Base-by-base conservation (phyloP, 2,797 vertebrate genomes). In the Cyclura pinguis region DNA sequence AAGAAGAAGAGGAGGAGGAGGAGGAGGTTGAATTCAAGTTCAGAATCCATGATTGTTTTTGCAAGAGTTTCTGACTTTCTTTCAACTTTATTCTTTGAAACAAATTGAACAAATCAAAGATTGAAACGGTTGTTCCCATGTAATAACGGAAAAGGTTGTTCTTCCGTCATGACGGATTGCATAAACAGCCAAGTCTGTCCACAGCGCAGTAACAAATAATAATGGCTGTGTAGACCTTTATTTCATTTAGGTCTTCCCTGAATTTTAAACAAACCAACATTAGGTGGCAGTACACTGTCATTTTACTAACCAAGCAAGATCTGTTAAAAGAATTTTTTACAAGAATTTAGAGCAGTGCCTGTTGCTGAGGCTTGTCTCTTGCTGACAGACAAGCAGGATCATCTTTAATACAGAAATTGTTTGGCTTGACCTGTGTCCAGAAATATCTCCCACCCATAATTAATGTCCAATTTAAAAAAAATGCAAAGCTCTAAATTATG, bases 221-320 rank as follows among this genome's bases (percentile, higher is more conserved):
- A 13, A 29, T 47, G 20, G 38, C 13, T 35, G 3, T 42, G 8
- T 8, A 3, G 20, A 20, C 27, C 12, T 59, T 32, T 32, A 14
- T 38, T 38, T 38, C 22, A n/a, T 84, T 91, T 64, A 84, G 47
- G 22, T 73, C 14, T 50, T 27, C 4, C 38, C n/a, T 92, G 91
- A 69, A 84, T 22, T 92, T 90, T 59, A 29, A n/a, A 47, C 4
- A 73, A 64, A 64, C 35, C 32, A 87, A n/a, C 91, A 74, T 67
- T 80, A 92, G 91, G 80, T 92, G 91, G 91, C 88, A 92, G 52
- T 64, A 50, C 16, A 62, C 5, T 5, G 52, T 87, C 88, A 92
- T 32, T 62, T 86, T 83, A 92, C 18, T 52, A 22, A 42, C 64
- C 22, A 20, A 84, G 13, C 20, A 55, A 59, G 38, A 18, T 2